These are phyloP conservation scores for Urocolius indicus DNA, from an alignment of 2,113 vertebrate genomes.

Conservation along the genomic window DNA sequence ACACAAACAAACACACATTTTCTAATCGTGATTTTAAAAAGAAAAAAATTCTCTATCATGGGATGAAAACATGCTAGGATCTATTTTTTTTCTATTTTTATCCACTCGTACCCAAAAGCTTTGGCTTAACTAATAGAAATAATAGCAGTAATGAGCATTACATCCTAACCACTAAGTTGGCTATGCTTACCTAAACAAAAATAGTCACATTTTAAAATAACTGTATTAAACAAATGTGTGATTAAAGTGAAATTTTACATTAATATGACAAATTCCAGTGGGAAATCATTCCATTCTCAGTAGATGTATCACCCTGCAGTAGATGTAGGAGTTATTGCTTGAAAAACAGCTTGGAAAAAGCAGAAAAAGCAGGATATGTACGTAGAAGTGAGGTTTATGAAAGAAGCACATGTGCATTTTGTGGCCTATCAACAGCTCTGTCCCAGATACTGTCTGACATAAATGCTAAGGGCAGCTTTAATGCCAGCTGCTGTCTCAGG, in stretches of 20 bases:
- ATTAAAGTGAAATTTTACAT: not conserved
- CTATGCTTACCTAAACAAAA: conserved; percentile 25
- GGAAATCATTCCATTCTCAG: not conserved
- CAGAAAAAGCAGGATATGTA: not conserved
- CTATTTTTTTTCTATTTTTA: conserved; percentile 17
- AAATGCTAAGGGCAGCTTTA: not conserved
- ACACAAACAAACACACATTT: not conserved
- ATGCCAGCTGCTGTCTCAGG: not conserved
- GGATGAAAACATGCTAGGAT: not conserved
- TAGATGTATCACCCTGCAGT: not conserved
- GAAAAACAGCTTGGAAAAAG: not conserved
- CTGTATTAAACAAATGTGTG: not conserved
- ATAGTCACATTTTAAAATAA: not conserved
- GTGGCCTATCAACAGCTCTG: not conserved
- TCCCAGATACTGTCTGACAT: not conserved
- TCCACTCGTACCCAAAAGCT: not conserved
- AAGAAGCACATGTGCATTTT: not conserved
- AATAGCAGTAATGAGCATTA: conserved; percentile 14
- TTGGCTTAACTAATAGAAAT: not conserved
- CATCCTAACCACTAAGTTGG: not conserved
- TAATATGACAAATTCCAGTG: not conserved
- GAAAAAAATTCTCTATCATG: not conserved
- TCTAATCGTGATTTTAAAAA: not conserved
- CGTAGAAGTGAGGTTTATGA: not conserved
- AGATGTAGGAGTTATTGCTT: not conserved